Conservation (phyloP, 1,140 invertebrate species). For the Armadillidium nasatum region DNA sequence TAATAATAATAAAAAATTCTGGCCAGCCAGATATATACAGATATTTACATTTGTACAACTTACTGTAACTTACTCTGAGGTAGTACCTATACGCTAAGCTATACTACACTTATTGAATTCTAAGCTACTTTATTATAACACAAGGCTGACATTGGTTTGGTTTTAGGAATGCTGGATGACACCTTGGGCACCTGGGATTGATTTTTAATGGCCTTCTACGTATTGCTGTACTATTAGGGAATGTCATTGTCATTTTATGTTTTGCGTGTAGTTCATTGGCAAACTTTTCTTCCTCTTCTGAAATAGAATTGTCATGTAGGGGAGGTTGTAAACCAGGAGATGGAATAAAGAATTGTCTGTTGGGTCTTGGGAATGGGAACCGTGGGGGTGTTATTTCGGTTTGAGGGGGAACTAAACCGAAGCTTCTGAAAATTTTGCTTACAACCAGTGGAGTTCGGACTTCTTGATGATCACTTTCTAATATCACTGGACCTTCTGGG, state of each 20-base stretch:
- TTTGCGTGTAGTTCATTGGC: constrained; percentile 2
- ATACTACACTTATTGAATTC: neutral
- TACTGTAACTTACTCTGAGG: neutral
- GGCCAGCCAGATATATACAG: neutral
- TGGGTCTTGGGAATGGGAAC: constrained; percentile 22
- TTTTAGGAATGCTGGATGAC: constrained; percentile 42
- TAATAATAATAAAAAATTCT: neutral
- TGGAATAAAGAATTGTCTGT: constrained; percentile 42
- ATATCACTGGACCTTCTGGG: neutral
- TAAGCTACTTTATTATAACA: constrained; percentile 36
- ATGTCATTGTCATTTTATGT: constrained; percentile 39
- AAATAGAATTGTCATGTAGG: neutral
- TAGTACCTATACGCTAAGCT: neutral
- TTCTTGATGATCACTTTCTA: constrained; percentile 22
- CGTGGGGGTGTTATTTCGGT: neutral
- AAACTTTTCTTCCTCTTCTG: neutral
- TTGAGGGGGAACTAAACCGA: neutral
- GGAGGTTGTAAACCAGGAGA: constrained; percentile 28
- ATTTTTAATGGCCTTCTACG: neutral
- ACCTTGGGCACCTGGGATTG: constrained; percentile 41
- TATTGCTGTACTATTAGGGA: constrained; percentile 16
- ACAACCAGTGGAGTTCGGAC: constrained; percentile 18
- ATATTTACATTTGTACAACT: neutral
- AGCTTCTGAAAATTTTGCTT: neutral
- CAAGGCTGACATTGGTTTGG: constrained; percentile 40